Conservation (phyloP, 2,797 vertebrate genomes). For the Myotis findleyi region DNA sequence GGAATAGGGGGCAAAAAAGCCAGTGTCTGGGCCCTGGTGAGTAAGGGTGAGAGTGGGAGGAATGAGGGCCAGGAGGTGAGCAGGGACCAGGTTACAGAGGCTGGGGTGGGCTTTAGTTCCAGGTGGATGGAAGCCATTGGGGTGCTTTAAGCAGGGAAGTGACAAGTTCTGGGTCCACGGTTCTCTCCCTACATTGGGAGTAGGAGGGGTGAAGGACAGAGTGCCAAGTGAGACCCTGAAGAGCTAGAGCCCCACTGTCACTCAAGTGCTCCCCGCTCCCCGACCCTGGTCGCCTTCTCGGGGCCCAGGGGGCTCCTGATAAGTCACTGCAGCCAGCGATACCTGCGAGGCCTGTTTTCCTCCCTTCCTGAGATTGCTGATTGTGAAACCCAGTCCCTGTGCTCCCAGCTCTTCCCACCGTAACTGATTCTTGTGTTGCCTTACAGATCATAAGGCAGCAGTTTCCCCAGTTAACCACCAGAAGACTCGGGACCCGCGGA, state of each 20-base stretch:
- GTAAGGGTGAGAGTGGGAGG: not conserved
- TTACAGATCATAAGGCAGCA: slow-evolving; percentile 99
- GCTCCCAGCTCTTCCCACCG: not conserved
- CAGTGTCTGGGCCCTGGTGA: not conserved
- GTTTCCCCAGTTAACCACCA: slow-evolving; percentile 97
- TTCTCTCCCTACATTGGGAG: not conserved
- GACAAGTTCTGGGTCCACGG: fast-evolving
- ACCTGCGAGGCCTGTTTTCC: too few species aligned
- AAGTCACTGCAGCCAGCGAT: not conserved
- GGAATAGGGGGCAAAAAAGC: not conserved
- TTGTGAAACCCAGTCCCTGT: not conserved
- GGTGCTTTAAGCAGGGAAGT: not conserved
- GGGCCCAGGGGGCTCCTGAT: not conserved
- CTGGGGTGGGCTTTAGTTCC: not conserved
- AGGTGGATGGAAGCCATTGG: not conserved
- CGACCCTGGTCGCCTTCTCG: not conserved
- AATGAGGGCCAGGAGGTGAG: not conserved
- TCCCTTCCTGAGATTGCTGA: not conserved
- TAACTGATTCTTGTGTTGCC: slow-evolving; percentile 79
- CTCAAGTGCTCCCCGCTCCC: fast-evolving
- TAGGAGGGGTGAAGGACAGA: not conserved
- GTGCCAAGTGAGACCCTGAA: not conserved
- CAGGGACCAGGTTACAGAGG: not conserved
- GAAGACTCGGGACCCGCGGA: slow-evolving; percentile 97
- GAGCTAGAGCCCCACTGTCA: not conserved